phyloP scores from a whole-genome alignment of 2,888 invertebrate species.

The Caenorhabditis becei region DNA sequence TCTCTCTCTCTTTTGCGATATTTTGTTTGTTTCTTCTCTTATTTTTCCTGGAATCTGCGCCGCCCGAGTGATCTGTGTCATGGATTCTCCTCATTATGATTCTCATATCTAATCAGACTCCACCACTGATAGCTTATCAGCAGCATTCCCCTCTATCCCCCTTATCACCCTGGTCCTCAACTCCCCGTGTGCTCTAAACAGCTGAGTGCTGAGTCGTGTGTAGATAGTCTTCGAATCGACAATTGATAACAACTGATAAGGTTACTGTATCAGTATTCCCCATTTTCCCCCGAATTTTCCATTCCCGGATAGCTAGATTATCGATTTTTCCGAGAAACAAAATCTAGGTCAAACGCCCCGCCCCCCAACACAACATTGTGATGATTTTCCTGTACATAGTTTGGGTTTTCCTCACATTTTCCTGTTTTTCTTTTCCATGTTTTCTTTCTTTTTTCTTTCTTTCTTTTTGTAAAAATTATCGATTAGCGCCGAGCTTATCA shows the following conservation, averaged over 20 bases:
- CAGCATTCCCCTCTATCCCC: not conserved
- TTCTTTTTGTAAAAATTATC: not conserved
- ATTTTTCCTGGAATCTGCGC: no score
- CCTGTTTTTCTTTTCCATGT: constrained; percentile 4
- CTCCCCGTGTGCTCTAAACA: not conserved
- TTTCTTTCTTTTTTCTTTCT: not conserved
- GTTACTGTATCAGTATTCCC: no score
- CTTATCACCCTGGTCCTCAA: not conserved
- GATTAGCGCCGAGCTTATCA: not conserved
- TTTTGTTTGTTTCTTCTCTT: constrained; percentile 14
- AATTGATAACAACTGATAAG: no score
- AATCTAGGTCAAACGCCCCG: constrained; percentile 12
- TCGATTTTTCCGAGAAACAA: no score
- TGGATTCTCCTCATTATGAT: not conserved
- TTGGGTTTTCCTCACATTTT: constrained; percentile 32
- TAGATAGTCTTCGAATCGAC: no score
- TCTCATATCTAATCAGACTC: not conserved
- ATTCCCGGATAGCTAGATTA: not conserved
- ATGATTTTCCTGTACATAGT: constrained; percentile 62
- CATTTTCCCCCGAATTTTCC: no score
- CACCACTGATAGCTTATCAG: no score
- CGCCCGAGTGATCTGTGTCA: not conserved
- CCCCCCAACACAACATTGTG: constrained; percentile 18
- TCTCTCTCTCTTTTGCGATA: constrained; percentile 13
- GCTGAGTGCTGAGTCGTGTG: no score